These are phyloP conservation scores for Platichthys stellatus DNA, from an alignment of 2,113 vertebrate species.

Conservation along the genomic window DNA sequence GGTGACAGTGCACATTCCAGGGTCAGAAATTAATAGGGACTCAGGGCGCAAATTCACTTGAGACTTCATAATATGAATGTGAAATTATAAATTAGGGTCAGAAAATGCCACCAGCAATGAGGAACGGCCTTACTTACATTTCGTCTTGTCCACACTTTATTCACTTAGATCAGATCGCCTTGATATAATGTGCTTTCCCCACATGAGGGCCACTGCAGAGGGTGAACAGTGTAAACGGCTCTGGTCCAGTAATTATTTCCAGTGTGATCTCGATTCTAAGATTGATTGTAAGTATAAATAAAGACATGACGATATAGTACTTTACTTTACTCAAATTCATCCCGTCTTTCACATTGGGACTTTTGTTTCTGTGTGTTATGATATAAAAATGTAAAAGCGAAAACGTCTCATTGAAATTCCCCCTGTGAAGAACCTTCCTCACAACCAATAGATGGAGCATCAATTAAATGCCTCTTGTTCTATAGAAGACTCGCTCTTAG, in stretches of 20 bases:
- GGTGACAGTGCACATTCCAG: neutral
- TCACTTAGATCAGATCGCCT: conserved; percentile 10
- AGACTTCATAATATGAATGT: neutral
- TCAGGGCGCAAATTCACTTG: conserved; percentile 28
- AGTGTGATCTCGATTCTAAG: neutral
- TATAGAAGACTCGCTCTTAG: too few relatives aligned
- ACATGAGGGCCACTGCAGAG: neutral
- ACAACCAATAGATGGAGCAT: neutral
- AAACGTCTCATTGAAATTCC: too few relatives aligned
- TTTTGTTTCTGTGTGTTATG: too few relatives aligned
- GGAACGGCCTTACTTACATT: conserved; percentile 6
- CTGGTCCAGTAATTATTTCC: neutral
- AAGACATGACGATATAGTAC: too few relatives aligned
- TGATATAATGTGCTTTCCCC: conserved; percentile 3
- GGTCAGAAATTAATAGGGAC: conserved; percentile 49
- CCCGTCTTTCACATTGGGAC: too few relatives aligned
- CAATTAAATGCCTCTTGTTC: too few relatives aligned
- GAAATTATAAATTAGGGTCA: conserved; percentile 29
- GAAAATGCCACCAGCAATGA: conserved; percentile 19
- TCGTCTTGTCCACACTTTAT: conserved; percentile 9
- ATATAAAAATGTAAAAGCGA: too few relatives aligned
- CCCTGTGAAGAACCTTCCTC: neutral
- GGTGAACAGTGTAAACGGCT: conserved; percentile 6
- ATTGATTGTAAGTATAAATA: too few relatives aligned
- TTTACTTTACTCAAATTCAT: too few relatives aligned